Conservation (phyloP, 2,797 vertebrate species). For the Alfaro cultratus region DNA sequence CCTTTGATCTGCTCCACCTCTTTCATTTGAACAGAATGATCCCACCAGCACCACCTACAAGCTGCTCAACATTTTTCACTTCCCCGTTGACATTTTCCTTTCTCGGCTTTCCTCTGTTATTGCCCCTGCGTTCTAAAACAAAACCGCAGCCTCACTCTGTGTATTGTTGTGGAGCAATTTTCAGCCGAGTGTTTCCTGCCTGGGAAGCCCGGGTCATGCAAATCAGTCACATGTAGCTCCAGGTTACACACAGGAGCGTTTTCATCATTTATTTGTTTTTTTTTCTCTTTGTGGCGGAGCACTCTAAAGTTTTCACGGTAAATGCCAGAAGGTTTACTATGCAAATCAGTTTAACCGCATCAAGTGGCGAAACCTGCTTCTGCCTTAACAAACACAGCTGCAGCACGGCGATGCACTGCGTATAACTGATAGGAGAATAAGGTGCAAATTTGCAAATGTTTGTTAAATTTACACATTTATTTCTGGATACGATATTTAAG, state of each 20-base stretch:
- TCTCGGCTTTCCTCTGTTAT: background rate
- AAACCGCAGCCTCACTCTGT: background rate
- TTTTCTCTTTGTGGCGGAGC: background rate
- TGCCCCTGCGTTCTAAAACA: background rate
- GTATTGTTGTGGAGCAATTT: background rate
- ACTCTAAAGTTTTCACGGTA: background rate
- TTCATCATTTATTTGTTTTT: no score
- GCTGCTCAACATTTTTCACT: background rate
- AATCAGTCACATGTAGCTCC: slow-evolving; percentile 5
- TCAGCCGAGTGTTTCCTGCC: background rate
- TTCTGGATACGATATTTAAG: background rate
- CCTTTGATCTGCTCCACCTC: background rate
- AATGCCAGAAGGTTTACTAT: slow-evolving; percentile 4
- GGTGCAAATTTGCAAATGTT: background rate
- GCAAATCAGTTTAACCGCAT: slow-evolving; percentile 16
- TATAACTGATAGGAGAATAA: background rate
- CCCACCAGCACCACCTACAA: background rate
- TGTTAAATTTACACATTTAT: background rate
- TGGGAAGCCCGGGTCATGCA: slow-evolving; percentile 20
- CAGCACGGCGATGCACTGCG: background rate
- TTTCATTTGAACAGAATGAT: background rate
- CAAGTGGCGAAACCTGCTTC: background rate
- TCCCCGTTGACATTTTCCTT: background rate
- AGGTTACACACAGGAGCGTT: background rate
- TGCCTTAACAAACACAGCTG: background rate